Conservation (phyloP, 1,140 invertebrate genomes). For the Neodiprion fabricii region DNA sequence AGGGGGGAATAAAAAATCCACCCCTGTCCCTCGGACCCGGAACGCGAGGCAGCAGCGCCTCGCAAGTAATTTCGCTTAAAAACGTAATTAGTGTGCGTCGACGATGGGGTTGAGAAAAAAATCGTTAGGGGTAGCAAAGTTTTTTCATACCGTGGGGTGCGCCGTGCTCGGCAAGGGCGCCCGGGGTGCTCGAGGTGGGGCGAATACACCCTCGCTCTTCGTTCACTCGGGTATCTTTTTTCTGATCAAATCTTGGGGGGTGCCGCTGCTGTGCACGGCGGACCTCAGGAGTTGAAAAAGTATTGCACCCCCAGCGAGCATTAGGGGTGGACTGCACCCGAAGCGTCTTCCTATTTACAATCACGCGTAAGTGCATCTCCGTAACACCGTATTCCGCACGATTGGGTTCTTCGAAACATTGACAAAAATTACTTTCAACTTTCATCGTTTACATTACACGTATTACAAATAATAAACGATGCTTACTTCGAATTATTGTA, state of each 20-base stretch:
- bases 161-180: conserved; percentile 19
- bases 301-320: background rate
- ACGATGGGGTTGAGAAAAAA: conserved; percentile 57
- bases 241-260: conserved; percentile 43
- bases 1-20: background rate
- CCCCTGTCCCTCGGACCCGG: conserved; percentile 17
- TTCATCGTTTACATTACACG: too few species aligned
- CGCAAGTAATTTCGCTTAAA: conserved; percentile 57
- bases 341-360: background rate
- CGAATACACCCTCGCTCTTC: conserved; percentile 34
- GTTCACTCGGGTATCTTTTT: conserved; percentile 23
- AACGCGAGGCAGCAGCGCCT: conserved; percentile 23
- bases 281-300: conserved; percentile 26
- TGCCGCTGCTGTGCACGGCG: conserved; percentile 11
- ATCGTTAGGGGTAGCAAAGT: conserved; percentile 53
- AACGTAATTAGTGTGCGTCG: conserved; percentile 59
- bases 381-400: background rate
- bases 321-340: background rate
- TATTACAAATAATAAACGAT: too few species aligned
- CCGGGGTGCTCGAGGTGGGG: conserved; percentile 32
- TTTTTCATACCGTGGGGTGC: conserved; percentile 42
- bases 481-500: too few species aligned
- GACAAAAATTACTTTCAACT: too few species aligned
- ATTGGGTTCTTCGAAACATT: too few species aligned
- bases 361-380: background rate